Conservation (phyloP, 2,113 vertebrate species). For the Pollimyrus isidori region DNA sequence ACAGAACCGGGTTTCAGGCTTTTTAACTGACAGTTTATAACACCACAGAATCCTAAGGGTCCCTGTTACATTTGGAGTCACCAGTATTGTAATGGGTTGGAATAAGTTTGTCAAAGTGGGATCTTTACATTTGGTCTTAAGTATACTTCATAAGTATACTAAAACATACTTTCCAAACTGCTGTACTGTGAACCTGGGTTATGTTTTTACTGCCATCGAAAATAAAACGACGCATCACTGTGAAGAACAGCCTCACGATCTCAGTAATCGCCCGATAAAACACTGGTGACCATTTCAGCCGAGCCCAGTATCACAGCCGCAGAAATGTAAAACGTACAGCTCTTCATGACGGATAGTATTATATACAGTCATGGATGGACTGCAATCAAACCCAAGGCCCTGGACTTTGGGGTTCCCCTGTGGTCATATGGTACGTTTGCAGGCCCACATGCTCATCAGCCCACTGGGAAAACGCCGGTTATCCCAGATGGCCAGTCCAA, state of each 20-base stretch:
- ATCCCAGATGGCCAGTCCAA: neutral
- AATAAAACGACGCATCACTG: neutral
- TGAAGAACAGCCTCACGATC: neutral
- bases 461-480: neutral
- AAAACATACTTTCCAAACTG: neutral
- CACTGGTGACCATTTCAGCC: neutral
- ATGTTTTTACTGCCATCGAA: neutral
- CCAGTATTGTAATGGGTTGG: neutral
- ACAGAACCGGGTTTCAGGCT: neutral
- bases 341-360: neutral
- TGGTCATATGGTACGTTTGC: neutral
- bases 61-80: neutral
- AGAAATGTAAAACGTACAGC: neutral
- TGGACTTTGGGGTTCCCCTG: neutral
- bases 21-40: neutral
- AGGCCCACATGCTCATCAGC: neutral
- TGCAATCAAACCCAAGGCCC: neutral
- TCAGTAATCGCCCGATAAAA: neutral
- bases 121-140: neutral
- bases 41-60: neutral
- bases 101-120: neutral
- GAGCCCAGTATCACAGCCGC: neutral
- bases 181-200: neutral
- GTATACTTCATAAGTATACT: neutral
- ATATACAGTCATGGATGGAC: neutral